Evolutionary conservation across 2,113 vertebrate genomes (phyloP).

Genomic region (Neoarius graeffei): DNA sequence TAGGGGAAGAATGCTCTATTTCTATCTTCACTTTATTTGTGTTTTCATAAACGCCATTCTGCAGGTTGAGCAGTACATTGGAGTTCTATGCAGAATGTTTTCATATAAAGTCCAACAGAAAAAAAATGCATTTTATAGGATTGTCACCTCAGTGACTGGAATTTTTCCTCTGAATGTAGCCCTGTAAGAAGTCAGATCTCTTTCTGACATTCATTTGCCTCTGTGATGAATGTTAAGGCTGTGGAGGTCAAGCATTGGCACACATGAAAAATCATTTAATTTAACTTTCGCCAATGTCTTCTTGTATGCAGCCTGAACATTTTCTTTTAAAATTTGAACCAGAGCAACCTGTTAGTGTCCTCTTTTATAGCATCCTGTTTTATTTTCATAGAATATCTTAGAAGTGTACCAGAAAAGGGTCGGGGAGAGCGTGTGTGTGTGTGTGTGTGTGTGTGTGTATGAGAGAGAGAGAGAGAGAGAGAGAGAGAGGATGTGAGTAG

Average conservation of each 20-base stretch:
- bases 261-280: slow-evolving; percentile 23
- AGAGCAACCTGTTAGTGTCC: not conserved
- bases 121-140: slow-evolving; percentile 5
- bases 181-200: slow-evolving; percentile 21
- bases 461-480: slow-evolving; percentile 8
- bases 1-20: not conserved
- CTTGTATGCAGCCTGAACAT: slow-evolving; percentile 11
- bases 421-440: not conserved
- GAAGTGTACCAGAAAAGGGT: slow-evolving; percentile 9
- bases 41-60: slow-evolving; percentile 10
- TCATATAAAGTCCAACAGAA: not conserved
- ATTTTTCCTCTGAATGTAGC: slow-evolving; percentile 12
- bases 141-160: slow-evolving; percentile 2
- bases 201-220: slow-evolving; percentile 21
- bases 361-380: slow-evolving; percentile 18
- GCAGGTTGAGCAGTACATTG: not conserved
- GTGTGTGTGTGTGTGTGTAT: no score
- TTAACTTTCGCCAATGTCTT: slow-evolving; percentile 8
- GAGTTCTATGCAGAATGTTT: slow-evolving; percentile 8
- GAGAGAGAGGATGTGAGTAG: not conserved
- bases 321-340: slow-evolving; percentile 26
- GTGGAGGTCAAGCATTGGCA: slow-evolving; percentile 21
- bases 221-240: slow-evolving; percentile 28
- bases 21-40: slow-evolving; percentile 8
- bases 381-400: slow-evolving; percentile 24